A percentile compares a stretch with the other conserved stretches of the same genome.
Conservation (phyloP, 2,888 invertebrate species). For the Pyrgus malvae region DNA sequence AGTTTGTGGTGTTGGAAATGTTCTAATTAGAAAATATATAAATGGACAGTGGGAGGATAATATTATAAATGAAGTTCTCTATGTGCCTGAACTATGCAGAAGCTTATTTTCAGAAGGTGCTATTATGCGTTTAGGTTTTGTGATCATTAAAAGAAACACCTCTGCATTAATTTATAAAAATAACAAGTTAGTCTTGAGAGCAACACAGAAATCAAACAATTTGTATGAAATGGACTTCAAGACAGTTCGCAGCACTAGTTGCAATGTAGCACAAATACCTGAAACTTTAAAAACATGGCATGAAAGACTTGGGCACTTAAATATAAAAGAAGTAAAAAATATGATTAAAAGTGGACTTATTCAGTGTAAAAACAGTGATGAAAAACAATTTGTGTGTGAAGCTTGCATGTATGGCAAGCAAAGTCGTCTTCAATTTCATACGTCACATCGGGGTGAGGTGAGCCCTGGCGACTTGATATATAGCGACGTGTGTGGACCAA, state of each 20-base stretch:
- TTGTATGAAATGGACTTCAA: constrained; percentile 32
- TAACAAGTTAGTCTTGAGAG: constrained; percentile 28
- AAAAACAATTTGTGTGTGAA: constrained; percentile 31
- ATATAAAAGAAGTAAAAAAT: constrained; percentile 33
- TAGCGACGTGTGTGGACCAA: constrained; percentile 39
- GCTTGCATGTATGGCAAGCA: constrained; percentile 39
- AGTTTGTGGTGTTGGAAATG: constrained; percentile 36
- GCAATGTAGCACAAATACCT: constrained; percentile 34
- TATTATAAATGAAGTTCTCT: constrained; percentile 31
- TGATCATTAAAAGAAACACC: constrained; percentile 19
- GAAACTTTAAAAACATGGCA: constrained; percentile 34
- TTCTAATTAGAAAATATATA: constrained; percentile 36
- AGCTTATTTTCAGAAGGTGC: constrained; percentile 31
- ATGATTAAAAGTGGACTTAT: constrained; percentile 31
- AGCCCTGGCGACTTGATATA: constrained; percentile 36
- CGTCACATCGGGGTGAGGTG: constrained; percentile 30
- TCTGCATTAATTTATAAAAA: constrained; percentile 27
- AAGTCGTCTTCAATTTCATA: constrained; percentile 31
- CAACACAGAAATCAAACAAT: constrained; percentile 27
- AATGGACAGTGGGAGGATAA: constrained; percentile 38
- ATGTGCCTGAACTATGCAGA: constrained; percentile 30
- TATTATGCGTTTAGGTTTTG: constrained; percentile 17
- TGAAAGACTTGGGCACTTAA: constrained; percentile 35
- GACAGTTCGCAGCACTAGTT: constrained; percentile 16
- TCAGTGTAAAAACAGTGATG: too few relatives aligned